A percentile compares a stretch with the other conserved stretches of the same genome.
Conservation (phyloP, 2,113 vertebrate genomes). For the Taurulus bubalis region DNA sequence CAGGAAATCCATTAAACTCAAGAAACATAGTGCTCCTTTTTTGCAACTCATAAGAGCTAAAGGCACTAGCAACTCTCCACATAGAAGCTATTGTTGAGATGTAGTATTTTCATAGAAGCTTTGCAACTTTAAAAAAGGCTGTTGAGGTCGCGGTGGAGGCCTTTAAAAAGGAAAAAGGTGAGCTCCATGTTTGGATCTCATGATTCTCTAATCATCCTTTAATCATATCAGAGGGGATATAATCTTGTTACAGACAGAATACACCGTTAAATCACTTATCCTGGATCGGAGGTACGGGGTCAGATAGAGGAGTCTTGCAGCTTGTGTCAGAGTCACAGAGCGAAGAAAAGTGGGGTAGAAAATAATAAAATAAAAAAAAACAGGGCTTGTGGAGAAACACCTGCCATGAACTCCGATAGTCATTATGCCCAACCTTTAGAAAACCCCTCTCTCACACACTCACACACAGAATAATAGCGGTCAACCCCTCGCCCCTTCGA, state of each 20-base stretch:
- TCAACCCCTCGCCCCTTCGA: constrained; percentile 55
- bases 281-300: constrained; percentile 26
- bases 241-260: constrained; percentile 59
- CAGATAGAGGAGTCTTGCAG: constrained; percentile 14
- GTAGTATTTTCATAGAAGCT: constrained; percentile 1
- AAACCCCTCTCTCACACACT: constrained; percentile 28
- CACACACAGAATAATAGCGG: constrained; percentile 34
- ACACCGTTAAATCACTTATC: constrained; percentile 48
- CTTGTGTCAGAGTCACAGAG: neutral
- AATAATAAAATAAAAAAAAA: neutral
- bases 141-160: constrained; percentile 2
- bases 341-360: constrained; percentile 2
- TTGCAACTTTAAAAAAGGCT: neutral
- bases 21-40: neutral
- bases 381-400: constrained; percentile 50
- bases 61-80: neutral
- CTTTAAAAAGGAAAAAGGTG: constrained; percentile 4
- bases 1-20: neutral
- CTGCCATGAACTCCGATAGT: constrained; percentile 62
- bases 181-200: constrained; percentile 23
- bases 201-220: constrained; percentile 40
- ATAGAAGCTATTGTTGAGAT: neutral
- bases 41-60: neutral
- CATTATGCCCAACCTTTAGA: constrained; percentile 65
- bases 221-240: constrained; percentile 24